A percentile compares a stretch with the other conserved stretches of the same genome.
Conservation (phyloP, 2,113 vertebrate genomes). For the Piaya cayana region DNA sequence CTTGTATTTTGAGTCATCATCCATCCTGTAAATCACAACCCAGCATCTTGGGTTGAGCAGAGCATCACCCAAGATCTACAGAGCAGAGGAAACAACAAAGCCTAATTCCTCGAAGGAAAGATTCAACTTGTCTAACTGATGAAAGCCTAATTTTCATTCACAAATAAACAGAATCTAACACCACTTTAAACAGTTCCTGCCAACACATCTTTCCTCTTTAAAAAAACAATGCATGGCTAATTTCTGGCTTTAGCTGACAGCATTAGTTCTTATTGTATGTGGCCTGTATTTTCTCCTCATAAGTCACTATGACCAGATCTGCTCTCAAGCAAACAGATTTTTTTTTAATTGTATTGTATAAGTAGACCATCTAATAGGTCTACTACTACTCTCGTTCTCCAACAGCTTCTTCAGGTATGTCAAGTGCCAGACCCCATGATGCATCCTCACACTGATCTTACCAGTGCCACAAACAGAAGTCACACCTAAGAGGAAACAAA, state of each 20-base stretch:
- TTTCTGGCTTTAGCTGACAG: background rate
- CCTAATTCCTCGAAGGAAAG: background rate
- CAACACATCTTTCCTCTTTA: background rate
- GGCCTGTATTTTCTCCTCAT: background rate
- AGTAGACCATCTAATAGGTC: background rate
- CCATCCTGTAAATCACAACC: background rate
- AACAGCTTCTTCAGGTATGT: background rate
- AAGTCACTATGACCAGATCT: background rate
- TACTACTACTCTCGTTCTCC: background rate
- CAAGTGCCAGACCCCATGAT: background rate
- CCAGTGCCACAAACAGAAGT: background rate
- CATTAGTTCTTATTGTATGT: background rate
- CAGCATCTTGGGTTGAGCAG: background rate
- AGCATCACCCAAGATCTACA: background rate
- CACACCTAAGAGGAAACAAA: slow-evolving; percentile 18
- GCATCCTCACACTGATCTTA: background rate
- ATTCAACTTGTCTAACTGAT: background rate
- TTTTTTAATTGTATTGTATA: background rate
- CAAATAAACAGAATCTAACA: background rate
- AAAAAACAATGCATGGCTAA: background rate
- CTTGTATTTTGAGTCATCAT: background rate
- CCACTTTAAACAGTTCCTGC: background rate
- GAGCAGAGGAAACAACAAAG: background rate
- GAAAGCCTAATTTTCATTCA: background rate
- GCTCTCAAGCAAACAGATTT: background rate